phyloP scores from a whole-genome alignment of 2,113 vertebrate species.

The Lontra canadensis region DNA sequence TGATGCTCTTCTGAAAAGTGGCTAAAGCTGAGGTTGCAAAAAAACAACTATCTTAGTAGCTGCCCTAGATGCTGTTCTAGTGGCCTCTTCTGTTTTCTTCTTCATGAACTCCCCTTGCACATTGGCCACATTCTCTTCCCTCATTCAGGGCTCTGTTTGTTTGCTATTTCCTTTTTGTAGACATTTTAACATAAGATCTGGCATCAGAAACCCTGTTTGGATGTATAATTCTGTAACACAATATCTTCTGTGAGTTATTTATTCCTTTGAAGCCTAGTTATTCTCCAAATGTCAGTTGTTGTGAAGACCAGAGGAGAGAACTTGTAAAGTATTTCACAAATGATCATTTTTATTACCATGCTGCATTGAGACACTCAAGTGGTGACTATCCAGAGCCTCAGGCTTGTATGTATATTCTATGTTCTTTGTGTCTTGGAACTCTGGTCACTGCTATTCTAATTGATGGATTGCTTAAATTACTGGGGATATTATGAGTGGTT shows the following conservation, averaged over 20 bases:
- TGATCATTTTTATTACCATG: not conserved
- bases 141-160: not conserved
- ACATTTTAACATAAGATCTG: not conserved
- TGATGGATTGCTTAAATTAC: not conserved
- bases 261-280: not conserved
- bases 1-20: not conserved
- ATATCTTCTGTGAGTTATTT: constrained; percentile 8
- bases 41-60: not conserved
- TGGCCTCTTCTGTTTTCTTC: not conserved
- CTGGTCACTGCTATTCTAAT: not conserved
- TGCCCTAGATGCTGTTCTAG: not conserved
- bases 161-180: not conserved
- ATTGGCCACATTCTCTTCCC: not conserved
- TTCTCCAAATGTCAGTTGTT: not conserved
- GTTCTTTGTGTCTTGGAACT: not conserved
- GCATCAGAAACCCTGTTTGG: not conserved
- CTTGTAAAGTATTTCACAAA: not conserved
- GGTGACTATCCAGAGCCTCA: not conserved
- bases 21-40: rapidly evolving
- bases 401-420: not conserved
- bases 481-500: not conserved
- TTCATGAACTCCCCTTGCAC: not conserved
- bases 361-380: not conserved
- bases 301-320: not conserved
- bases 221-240: not conserved